Evolutionary conservation across 1,140 invertebrate genomes (phyloP), one percentile per base, ranked within the genome.

Genomic region (Scaptomyza hsui): DNA sequence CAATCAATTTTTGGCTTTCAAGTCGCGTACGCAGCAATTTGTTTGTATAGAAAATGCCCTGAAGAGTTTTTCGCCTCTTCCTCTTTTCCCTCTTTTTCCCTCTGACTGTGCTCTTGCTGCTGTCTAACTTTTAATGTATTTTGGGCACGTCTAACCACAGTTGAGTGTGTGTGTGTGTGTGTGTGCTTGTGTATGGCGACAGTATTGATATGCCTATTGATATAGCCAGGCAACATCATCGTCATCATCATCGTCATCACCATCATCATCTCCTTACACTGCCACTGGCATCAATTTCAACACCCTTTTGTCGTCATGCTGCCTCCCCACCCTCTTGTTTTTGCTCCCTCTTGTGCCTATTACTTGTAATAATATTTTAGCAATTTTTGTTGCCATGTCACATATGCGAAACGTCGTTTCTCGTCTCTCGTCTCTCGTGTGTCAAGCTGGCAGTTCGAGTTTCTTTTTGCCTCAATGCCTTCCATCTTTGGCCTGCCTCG

Each of bases 321-420:
- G 3, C 12, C 12, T 3, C 12, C 12, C 12, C 0, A 3, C 19
- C 5, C 0, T 37, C 41, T 64, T 44, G 61, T 49, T 70, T 59
- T 51, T 63, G 51, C 29, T 70, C 55, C 72, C 39, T 59, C 63
- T 69, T 69, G 29, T 75, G 80, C 78, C 82, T 86, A 86, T 88
- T 88, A 85, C 82, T 86, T 86, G 82, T 88, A 86, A 86, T 86
- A 86, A 88, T 86, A 86, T 86, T 86, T 86, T 75, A 78, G 67
- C 71, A 86, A 88, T 86, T 86, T 88, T 82, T 88, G 74, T 78
- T 86, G 82, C 75, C 67, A 77, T 82, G 82, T 85, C 82, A 88
- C 82, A 88, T 85, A 85, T 85, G 81, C 82, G 69, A 59, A 29
- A 62, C 44, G 62, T 45, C 64, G n/a, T n/a, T n/a, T n/a, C n/a